Evolutionary conservation across 2,113 vertebrate genomes (phyloP).

Genomic region (Recurvirostra avosetta): DNA sequence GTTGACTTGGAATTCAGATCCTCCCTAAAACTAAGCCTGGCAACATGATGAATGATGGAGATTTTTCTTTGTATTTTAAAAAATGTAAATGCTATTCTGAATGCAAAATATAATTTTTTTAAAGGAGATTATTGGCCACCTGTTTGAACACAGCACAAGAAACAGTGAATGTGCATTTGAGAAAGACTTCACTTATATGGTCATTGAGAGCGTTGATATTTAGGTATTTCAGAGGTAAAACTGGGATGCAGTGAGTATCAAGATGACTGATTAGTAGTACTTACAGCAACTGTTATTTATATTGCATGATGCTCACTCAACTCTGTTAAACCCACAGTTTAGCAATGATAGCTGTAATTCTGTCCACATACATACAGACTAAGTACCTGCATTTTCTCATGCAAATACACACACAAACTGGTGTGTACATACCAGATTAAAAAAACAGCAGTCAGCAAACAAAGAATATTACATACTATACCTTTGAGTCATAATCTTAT

Average conservation of each 20-base stretch:
- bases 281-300: background rate
- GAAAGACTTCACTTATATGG: background rate
- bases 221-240: background rate
- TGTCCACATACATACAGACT: background rate
- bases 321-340: background rate
- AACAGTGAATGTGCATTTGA: background rate
- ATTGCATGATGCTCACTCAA: background rate
- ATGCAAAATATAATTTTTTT: background rate
- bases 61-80: background rate
- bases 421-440: background rate
- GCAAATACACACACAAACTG: background rate
- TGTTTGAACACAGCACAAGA: background rate
- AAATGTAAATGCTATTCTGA: background rate
- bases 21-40: background rate
- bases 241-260: fast-evolving
- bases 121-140: too few species aligned
- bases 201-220: background rate
- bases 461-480: conserved; percentile 54
- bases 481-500: conserved; percentile 99
- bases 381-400: background rate
- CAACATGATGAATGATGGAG: background rate
- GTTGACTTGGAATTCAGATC: background rate
- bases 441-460: background rate
- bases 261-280: background rate
- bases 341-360: background rate